Conservation (phyloP, 2,113 vertebrate genomes). For the Hypomesus transpacificus region DNA sequence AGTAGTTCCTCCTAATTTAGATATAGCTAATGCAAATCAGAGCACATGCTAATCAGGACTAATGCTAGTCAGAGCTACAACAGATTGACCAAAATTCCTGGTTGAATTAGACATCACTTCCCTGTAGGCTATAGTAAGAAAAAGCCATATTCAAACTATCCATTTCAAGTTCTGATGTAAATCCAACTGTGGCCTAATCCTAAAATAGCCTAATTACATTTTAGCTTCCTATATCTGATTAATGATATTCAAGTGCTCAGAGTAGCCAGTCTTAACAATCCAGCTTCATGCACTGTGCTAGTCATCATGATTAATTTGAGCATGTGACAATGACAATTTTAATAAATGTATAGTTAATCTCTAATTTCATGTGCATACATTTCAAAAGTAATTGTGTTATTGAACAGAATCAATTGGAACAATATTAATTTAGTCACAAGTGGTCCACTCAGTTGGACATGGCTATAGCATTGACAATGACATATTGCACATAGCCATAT, state of each 20-base stretch:
- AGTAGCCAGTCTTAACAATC: no score
- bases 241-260: conserved; percentile 5
- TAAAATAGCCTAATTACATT: neutral
- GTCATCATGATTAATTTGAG: neutral
- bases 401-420: neutral
- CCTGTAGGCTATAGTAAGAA: no score
- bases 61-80: no score
- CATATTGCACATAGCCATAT: neutral
- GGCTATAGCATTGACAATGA: neutral
- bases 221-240: conserved; percentile 1
- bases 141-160: no score
- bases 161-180: no score
- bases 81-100: no score
- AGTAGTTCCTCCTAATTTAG: no score
- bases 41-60: no score
- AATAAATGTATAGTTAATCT: neutral
- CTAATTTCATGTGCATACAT: conserved; percentile 7
- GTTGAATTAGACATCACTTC: no score
- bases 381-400: neutral
- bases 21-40: no score
- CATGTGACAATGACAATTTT: neutral
- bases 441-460: neutral
- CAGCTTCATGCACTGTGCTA: neutral
- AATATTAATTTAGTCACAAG: neutral
- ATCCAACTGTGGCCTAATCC: no score